phyloP scores from a whole-genome alignment of 2,113 vertebrate genomes.

The Xiphophorus couchianus region DNA sequence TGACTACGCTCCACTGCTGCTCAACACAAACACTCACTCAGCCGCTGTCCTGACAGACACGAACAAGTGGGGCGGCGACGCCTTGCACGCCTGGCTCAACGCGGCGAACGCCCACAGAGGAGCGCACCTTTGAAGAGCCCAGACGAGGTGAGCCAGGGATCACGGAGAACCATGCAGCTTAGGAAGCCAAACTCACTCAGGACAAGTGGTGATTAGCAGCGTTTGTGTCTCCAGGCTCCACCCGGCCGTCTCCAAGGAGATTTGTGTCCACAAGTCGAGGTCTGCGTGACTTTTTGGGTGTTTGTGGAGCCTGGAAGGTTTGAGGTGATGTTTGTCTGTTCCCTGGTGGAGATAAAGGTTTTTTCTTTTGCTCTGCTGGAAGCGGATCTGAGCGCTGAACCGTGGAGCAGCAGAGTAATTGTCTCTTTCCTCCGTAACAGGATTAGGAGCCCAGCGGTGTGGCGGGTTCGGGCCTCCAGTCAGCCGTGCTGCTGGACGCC shows the following conservation, averaged over 20 bases:
- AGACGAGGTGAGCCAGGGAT: conserved; percentile 40
- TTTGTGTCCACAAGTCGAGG: conserved; percentile 15
- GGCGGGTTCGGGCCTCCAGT: conserved; percentile 57
- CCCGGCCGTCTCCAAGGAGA: conserved; percentile 28
- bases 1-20: background rate
- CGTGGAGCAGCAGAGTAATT: conserved; percentile 65
- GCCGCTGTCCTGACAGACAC: conserved; percentile 8
- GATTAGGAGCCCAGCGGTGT: conserved; percentile 71
- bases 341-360: conserved; percentile 41
- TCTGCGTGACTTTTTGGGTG: background rate
- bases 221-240: conserved; percentile 45
- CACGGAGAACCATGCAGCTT: conserved; percentile 36
- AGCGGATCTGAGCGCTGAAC: conserved; percentile 68
- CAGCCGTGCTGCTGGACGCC: conserved; percentile 42
- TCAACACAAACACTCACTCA: conserved; percentile 5
- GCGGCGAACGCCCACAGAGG: background rate
- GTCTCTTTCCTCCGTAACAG: conserved; percentile 74
- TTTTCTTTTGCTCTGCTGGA: conserved; percentile 33
- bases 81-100: conserved; percentile 26
- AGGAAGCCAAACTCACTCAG: conserved; percentile 50
- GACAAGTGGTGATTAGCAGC: conserved; percentile 58
- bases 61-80: conserved; percentile 1
- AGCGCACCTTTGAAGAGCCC: conserved; percentile 38
- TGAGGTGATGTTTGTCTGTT: background rate
- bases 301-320: background rate